Evolutionary conservation across 2,797 vertebrate species (phyloP), one percentile per base, ranked within the genome.

Genomic region (Halcyon leucocephala): DNA sequence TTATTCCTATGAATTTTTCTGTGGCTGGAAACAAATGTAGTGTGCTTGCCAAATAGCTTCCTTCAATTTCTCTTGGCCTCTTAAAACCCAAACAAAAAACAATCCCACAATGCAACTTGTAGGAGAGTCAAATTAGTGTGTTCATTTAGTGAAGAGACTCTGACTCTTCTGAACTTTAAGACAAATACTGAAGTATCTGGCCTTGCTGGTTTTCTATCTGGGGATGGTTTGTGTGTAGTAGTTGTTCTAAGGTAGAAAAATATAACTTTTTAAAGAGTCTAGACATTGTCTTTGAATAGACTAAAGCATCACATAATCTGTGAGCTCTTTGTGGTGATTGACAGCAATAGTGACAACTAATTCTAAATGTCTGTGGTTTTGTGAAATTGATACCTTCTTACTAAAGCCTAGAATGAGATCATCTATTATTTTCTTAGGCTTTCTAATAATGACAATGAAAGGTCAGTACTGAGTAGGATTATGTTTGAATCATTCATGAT

Each of bases 351-450:
- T 57, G 77, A 31, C 72, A 52, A 64, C 81, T 74, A 88, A 58
- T 85, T 83, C 55, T 66, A 33, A 29, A 65, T 52, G 79, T 51
- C 67, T 88, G 73, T 71, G 72, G 39, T 67, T 69, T 76, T 61
- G 44, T 74, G 41, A 41, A 61, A 76, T 61, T 37, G 77, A 79
- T 89, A 57, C 41, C 57, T 44, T 78, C 41, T 78, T 3, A 4
- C 82, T 74, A 17, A 62, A 55, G 58, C 26, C 62, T 67, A 14
- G 39, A 57, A 37, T 93, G 80, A 96, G 76, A 77, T 86, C 79
- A 93, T 82, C 8, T 9, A 22, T 31, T 78, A 52, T 86, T 88
- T 91, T 52, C 61, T 81, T 77, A 33, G 77, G 11, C 49, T 78
- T 90, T 74, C 0, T 14, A 48, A 52, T n/a, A 35, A 42, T 35